These are phyloP conservation scores for Sepioteuthis lessoniana DNA, from an alignment of 2,888 invertebrate genomes.

Conservation along the genomic window DNA sequence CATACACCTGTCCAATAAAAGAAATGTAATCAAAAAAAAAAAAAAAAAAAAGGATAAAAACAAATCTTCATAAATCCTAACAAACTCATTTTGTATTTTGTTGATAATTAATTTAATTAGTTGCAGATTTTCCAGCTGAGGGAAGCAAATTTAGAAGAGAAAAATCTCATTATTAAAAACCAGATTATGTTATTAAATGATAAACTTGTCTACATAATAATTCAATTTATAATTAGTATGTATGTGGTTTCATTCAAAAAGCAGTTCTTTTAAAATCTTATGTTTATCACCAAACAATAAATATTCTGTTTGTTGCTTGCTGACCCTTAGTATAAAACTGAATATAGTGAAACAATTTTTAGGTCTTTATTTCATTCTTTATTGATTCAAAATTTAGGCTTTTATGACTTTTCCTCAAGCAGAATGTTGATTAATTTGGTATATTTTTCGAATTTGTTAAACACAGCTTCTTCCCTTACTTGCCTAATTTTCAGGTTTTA, in stretches of 20 bases:
- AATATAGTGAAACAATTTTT: neutral
- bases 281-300: too few relatives aligned
- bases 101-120: neutral
- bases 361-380: neutral
- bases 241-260: neutral
- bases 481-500: too few relatives aligned
- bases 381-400: too few relatives aligned
- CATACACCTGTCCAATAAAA: neutral
- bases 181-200: neutral
- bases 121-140: neutral
- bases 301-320: too few relatives aligned
- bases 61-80: neutral
- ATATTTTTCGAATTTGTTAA: neutral
- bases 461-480: too few relatives aligned
- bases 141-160: neutral
- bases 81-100: neutral
- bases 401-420: too few relatives aligned
- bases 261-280: neutral
- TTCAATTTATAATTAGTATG: neutral
- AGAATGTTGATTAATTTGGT: too few relatives aligned
- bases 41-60: neutral
- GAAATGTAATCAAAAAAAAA: too few relatives aligned
- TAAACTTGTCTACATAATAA: conserved; percentile 39
- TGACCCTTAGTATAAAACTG: too few relatives aligned
- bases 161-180: neutral